Conservation (phyloP, 2,113 vertebrate genomes). For the Nematolebias whitei region DNA sequence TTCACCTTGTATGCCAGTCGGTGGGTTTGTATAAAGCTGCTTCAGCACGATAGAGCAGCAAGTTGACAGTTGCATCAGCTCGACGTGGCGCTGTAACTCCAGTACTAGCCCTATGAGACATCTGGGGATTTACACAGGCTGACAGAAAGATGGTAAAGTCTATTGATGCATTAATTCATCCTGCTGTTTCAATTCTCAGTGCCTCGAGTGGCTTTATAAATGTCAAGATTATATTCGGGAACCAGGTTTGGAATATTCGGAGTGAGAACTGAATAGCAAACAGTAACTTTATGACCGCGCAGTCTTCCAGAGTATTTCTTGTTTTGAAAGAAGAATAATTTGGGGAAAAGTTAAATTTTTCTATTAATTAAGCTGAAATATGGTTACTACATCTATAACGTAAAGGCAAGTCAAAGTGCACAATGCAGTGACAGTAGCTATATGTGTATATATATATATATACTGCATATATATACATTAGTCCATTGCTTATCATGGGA, state of each 20-base stretch:
- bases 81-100: conserved; percentile 41
- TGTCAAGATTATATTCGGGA: conserved; percentile 26
- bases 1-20: conserved; percentile 44
- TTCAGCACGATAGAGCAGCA: conserved; percentile 15
- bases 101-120: conserved; percentile 51
- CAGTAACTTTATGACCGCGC: conserved; percentile 3
- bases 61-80: conserved; percentile 51
- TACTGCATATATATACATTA: no score
- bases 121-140: conserved; percentile 58
- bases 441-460: no score
- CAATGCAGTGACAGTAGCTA: not conserved
- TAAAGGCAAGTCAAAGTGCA: not conserved
- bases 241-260: conserved; percentile 22
- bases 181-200: conserved; percentile 26
- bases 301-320: not conserved
- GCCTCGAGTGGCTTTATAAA: conserved; percentile 30
- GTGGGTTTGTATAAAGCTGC: conserved; percentile 45
- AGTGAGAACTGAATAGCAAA: conserved; percentile 15
- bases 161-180: conserved; percentile 59
- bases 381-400: not conserved
- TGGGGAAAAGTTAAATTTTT: not conserved
- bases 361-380: not conserved
- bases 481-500: no score
- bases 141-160: conserved; percentile 48
- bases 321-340: no score